Evolutionary conservation across 2,888 invertebrate genomes (phyloP).

Genomic region (Blastobasis lacticolella): DNA sequence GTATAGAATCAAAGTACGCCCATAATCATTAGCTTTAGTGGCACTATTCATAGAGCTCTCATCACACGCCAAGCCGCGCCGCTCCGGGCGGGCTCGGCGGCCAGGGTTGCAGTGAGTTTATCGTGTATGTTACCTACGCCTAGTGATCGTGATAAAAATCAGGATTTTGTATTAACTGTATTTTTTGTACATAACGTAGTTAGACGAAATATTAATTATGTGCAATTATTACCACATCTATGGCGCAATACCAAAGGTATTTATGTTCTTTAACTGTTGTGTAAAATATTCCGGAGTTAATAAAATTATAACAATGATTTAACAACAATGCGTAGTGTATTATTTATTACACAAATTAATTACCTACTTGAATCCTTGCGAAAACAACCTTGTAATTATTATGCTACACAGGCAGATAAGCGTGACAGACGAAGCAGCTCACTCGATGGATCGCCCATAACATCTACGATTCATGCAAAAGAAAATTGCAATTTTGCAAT

Average conservation of each 20-base stretch:
- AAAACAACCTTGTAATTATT: no score
- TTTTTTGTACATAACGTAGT: conserved; percentile 68
- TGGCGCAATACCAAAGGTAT: conserved; percentile 69
- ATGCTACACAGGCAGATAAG: no score
- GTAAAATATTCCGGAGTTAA: conserved; percentile 65
- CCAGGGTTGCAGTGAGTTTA: no score
- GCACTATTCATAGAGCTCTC: neutral
- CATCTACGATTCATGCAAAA: no score
- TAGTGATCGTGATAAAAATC: conserved; percentile 34
- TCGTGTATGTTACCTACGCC: conserved; percentile 39
- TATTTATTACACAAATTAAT: no score
- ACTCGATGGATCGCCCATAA: no score
- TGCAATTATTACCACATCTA: conserved; percentile 64
- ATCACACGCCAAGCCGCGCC: no score
- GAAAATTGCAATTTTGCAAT: no score
- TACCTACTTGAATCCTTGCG: no score
- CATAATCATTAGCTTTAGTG: conserved; percentile 23
- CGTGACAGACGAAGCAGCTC: no score
- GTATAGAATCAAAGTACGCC: conserved; percentile 14
- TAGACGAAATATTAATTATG: conserved; percentile 61
- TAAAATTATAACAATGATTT: conserved; percentile 36
- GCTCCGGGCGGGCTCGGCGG: no score
- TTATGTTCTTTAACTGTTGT: conserved; percentile 68
- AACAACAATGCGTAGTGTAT: conserved; percentile 14
- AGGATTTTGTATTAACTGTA: conserved; percentile 53